phyloP scores from a whole-genome alignment of 1,140 invertebrate genomes.

The Drosophila melanogaster region Release_6_plus_ISO1_MT NT_037436.4:1704501-1705000 shows the following conservation, averaged over 20 bases:
- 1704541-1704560: slow-evolving; percentile 59
- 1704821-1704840: slow-evolving; percentile 18
- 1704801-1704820: background rate
- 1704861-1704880: slow-evolving; percentile 79
- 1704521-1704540: slow-evolving; percentile 17
- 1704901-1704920: slow-evolving; percentile 67
- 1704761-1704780: slow-evolving; percentile 23
- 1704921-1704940: slow-evolving; percentile 70
- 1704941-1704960: slow-evolving; percentile 13
- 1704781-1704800: slow-evolving; percentile 12
- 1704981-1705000: too few relatives aligned
- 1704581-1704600: slow-evolving; percentile 19
- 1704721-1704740: slow-evolving; percentile 54
- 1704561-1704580: slow-evolving; percentile 64
- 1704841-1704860: slow-evolving; percentile 57
- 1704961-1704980: background rate
- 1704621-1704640: slow-evolving; percentile 65
- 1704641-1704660: slow-evolving; percentile 71
- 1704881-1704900: slow-evolving; percentile 74
- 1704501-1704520: slow-evolving; percentile 58
- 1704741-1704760: slow-evolving; percentile 67
- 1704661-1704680: slow-evolving; percentile 47
- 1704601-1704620: background rate
- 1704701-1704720: slow-evolving; percentile 33
- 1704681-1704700: background rate